Percentiles rank a stretch among this genome's conserved stretches.
These are phyloP conservation scores for Sicus ferrugineus DNA, from an alignment of 2,888 invertebrate species.

Conservation along the genomic window DNA sequence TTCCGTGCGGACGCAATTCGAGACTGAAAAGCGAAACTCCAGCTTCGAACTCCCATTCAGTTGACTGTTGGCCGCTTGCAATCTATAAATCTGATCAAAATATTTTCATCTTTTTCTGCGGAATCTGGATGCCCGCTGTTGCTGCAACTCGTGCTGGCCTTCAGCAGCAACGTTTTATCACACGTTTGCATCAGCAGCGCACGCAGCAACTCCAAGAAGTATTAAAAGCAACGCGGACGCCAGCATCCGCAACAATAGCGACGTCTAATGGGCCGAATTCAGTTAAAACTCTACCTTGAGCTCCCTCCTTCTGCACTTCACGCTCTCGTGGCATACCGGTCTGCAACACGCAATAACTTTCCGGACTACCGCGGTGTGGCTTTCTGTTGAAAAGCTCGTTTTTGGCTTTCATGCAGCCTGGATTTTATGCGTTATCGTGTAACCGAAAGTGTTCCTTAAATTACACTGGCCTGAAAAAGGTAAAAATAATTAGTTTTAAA, in stretches of 20 bases:
- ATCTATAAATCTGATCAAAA: constrained; percentile 17
- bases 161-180: constrained; percentile 8
- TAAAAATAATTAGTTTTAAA: too few relatives aligned
- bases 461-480: background rate
- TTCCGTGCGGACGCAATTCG: background rate
- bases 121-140: background rate
- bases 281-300: background rate
- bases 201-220: background rate
- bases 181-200: background rate
- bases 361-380: background rate
- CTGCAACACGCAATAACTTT: background rate
- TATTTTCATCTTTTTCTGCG: constrained; percentile 16
- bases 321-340: background rate
- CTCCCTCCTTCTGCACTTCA: background rate
- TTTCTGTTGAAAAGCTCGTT: background rate
- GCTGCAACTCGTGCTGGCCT: background rate
- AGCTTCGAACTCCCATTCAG: background rate
- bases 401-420: background rate
- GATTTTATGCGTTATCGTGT: background rate
- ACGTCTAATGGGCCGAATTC: background rate
- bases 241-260: background rate
- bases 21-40: background rate
- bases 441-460: background rate
- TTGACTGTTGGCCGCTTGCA: background rate
- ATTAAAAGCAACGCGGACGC: background rate